Evolutionary conservation across 2,888 invertebrate species (phyloP).

Genomic region (Tenodera sinensis): DNA sequence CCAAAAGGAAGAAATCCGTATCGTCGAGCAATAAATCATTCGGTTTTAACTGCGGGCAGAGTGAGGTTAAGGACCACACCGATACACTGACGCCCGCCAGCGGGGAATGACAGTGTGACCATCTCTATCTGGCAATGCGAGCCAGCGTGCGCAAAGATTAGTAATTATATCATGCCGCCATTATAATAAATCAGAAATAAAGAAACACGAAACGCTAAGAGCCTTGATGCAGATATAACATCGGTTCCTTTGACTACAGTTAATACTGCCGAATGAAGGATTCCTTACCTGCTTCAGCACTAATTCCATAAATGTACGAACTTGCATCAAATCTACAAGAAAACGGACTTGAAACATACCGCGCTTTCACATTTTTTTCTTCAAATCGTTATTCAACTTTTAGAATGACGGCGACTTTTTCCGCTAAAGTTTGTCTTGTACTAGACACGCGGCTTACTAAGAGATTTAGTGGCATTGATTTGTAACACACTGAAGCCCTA

Average conservation of each 20-base stretch:
- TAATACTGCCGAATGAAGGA: background rate
- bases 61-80: background rate
- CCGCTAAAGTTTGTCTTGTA: no score
- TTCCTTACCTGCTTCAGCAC: background rate
- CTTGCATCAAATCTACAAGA: no score
- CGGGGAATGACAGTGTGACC: background rate
- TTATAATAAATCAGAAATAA: slow-evolving; percentile 15
- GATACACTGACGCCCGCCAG: background rate
- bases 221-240: background rate
- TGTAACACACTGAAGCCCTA: no score
- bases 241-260: background rate
- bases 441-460: no score
- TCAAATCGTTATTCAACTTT: no score
- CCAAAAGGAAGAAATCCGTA: background rate
- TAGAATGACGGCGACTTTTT: no score
- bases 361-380: no score
- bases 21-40: background rate
- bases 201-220: background rate
- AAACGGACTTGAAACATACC: no score
- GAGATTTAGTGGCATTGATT: no score
- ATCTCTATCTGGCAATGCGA: background rate
- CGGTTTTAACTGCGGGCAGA: background rate
- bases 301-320: no score
- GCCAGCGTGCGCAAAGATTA: slow-evolving; percentile 4
- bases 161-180: slow-evolving; percentile 19